Evolutionary conservation across 2,113 vertebrate genomes (phyloP).

Genomic region (Haliaeetus leucogaster): DNA sequence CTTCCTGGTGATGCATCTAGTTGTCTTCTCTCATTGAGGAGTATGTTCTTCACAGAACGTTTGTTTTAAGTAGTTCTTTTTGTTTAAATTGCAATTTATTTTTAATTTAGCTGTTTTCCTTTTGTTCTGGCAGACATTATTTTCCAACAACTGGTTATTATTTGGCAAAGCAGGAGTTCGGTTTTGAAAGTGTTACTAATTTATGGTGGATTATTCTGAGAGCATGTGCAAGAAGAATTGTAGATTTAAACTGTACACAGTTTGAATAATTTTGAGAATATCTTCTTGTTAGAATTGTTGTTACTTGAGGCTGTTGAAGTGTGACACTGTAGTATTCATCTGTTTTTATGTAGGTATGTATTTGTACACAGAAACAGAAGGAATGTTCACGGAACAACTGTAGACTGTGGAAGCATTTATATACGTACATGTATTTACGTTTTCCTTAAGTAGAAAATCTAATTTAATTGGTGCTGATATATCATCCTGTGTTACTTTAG

Average conservation of each 20-base stretch:
- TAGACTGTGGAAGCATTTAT: not conserved
- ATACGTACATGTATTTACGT: not conserved
- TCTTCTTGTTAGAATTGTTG: not conserved
- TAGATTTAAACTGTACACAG: not conserved
- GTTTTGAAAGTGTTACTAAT: constrained; percentile 6
- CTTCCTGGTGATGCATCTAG: not conserved
- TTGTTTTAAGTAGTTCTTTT: not conserved
- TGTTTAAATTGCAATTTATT: not conserved
- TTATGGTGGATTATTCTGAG: not conserved
- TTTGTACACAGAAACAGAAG: not conserved
- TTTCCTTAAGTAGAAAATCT: not conserved
- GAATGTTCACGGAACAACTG: not conserved
- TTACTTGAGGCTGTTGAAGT: not conserved
- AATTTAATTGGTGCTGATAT: not conserved
- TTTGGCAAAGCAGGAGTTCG: not conserved
- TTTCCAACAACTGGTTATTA: not conserved
- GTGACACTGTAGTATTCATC: not conserved
- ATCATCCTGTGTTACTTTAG: not conserved
- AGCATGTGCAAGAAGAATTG: not conserved
- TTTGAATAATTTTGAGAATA: not conserved
- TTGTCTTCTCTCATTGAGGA: not conserved
- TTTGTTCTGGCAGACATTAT: not conserved
- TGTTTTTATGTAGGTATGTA: not conserved
- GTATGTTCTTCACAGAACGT: not conserved
- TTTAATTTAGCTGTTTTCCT: not conserved